Evolutionary conservation across 2,797 vertebrate genomes (phyloP), one percentile per base, ranked within the genome.

Genomic region (Argya squamiceps): DNA sequence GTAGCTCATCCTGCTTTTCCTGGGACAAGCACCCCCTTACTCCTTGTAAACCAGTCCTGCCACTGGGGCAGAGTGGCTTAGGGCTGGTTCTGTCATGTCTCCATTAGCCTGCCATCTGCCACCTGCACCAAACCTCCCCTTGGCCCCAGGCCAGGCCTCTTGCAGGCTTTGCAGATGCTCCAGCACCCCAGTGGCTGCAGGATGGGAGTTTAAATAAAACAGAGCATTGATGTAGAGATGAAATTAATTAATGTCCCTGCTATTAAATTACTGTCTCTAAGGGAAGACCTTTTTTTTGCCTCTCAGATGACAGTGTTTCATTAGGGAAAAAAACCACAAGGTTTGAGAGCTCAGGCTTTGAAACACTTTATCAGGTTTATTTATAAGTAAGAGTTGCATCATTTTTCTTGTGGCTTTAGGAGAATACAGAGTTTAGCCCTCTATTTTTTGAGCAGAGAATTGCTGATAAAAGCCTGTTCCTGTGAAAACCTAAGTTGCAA

Each of bases 201-300:
- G 86, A 89, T 84, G 83, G 85, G 94, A 91, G 60, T 76, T 92
- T 92, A 91, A 95, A 95, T 96, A 93, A 95, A 95, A 79, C 52
- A 91, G 92, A 91, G 90, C 94, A 88, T 76, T 84, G 85, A 95
- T 96, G 88, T 94, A 90, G 76, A 90, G 85, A 95, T 89, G 93
- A 92, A 95, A 96, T 95, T 95, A 96, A 96, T 96, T 96, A 95
- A 94, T 58, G 86, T 94, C 93, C 68, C 43, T 64, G 53, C 56
- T 93, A 93, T 88, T 92, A 87, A 93, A 84, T 95, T 87, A 70
- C 77, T 83, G 74, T 89, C 80, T 95, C 93, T 90, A 89, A 86
- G 67, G 85, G 67, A 94, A 86, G 70, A 53, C 27, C 96, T 92
- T 56, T 81, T 79, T 93, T 94, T 93, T 85, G 69, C 37, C 37